Conservation (phyloP, 2,113 vertebrate species). For the Neofelis nebulosa region DNA sequence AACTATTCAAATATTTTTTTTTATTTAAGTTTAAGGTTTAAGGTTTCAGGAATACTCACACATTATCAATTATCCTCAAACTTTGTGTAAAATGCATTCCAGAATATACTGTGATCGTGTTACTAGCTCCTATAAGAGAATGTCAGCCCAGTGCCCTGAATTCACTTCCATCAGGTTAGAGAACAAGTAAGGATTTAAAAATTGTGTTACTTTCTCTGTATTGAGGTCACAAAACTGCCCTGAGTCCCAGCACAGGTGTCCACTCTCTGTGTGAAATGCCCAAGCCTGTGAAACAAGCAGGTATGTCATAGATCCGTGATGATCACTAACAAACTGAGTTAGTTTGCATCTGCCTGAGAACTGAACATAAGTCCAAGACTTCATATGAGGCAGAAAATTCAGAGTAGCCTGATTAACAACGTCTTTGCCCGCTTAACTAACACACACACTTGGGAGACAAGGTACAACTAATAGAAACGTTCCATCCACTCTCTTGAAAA, state of each 20-base stretch:
- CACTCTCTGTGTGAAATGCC: conserved; percentile 1
- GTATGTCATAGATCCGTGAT: background rate
- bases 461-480: background rate
- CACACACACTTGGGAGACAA: background rate
- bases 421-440: background rate
- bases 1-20: background rate
- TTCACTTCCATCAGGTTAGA: conserved; percentile 35
- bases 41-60: background rate
- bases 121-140: background rate
- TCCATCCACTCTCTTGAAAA: background rate
- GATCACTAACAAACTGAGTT: background rate
- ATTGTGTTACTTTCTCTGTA: conserved; percentile 42
- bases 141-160: background rate
- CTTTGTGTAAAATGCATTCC: background rate
- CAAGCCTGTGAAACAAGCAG: conserved; percentile 34
- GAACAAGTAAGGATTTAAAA: conserved; percentile 27
- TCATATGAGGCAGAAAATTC: background rate
- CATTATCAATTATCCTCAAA: background rate
- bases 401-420: background rate
- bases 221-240: conserved; percentile 70
- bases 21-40: background rate
- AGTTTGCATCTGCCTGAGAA: background rate
- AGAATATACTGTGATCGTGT: background rate
- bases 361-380: background rate
- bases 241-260: conserved; percentile 62